Conservation (phyloP, 2,888 invertebrate species). For the Yponomeuta malinellus region DNA sequence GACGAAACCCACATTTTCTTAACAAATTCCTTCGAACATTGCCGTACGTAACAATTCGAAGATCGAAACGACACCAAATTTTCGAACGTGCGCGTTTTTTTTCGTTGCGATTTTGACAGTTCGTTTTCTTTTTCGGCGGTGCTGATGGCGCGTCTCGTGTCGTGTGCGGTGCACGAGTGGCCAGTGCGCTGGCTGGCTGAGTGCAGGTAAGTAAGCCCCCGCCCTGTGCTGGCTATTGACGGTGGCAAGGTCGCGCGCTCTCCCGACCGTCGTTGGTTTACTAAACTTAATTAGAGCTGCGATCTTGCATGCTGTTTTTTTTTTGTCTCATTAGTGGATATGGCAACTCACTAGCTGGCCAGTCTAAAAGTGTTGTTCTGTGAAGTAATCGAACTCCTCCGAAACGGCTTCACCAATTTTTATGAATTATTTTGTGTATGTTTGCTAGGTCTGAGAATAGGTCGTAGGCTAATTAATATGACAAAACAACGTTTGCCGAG, state of each 20-base stretch:
- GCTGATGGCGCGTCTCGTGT: slow-evolving; percentile 55
- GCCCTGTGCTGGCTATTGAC: slow-evolving; percentile 40
- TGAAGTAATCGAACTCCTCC: too few species aligned
- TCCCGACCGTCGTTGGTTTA: neutral
- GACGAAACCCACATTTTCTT: slow-evolving; percentile 59
- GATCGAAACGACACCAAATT: neutral
- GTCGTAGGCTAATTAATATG: too few species aligned
- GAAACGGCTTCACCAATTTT: too few species aligned
- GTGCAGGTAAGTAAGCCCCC: slow-evolving; percentile 54
- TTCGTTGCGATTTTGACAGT: slow-evolving; percentile 14
- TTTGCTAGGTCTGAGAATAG: too few species aligned
- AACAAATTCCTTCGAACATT: neutral
- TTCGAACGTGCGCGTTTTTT: neutral
- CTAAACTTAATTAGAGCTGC: neutral
- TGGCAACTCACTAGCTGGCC: neutral
- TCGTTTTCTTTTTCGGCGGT: slow-evolving; percentile 20
- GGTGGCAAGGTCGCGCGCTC: slow-evolving; percentile 57
- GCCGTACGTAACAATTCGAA: neutral
- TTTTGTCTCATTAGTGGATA: neutral
- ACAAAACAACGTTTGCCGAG: too few species aligned
- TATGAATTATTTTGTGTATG: too few species aligned
- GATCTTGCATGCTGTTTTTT: neutral
- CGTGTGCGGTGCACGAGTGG: slow-evolving; percentile 60
- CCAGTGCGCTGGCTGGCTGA: slow-evolving; percentile 36
- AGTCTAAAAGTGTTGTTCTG: too few species aligned